Evolutionary conservation across 2,888 invertebrate species (phyloP).

Genomic region (Bembecia ichneumoniformis): DNA sequence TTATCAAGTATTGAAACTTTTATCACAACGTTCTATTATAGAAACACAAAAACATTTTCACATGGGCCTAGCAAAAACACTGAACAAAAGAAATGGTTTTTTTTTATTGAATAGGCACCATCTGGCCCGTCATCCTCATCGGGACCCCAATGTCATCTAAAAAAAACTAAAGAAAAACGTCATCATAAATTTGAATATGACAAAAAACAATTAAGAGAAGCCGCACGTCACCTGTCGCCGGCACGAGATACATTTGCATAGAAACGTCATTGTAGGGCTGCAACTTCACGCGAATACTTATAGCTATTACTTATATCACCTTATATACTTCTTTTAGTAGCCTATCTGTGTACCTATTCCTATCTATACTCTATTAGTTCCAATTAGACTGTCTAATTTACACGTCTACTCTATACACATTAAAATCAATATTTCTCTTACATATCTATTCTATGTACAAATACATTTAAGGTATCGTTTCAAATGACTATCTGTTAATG

Average conservation of each 20-base stretch:
- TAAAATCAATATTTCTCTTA: too few relatives aligned
- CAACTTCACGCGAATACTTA: not conserved
- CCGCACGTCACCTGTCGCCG: conserved; percentile 68
- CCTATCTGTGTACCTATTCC: too few relatives aligned
- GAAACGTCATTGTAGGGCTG: conserved; percentile 42
- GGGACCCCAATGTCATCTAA: conserved; percentile 24
- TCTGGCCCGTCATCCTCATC: conserved; percentile 67
- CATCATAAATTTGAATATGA: conserved; percentile 72
- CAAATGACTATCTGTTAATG: too few relatives aligned
- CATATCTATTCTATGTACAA: too few relatives aligned
- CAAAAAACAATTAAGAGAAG: conserved; percentile 67
- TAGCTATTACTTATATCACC: too few relatives aligned
- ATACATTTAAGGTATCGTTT: too few relatives aligned
- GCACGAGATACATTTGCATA: conserved; percentile 71
- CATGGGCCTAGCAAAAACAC: conserved; percentile 43
- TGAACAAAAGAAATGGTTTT: conserved; percentile 40
- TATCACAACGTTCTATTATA: not conserved
- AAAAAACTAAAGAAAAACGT: conserved; percentile 56
- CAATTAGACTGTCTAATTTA: too few relatives aligned
- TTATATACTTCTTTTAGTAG: too few relatives aligned
- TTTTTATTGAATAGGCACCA: conserved; percentile 45
- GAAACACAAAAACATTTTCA: not conserved
- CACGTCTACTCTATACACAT: too few relatives aligned
- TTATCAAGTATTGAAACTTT: not conserved
- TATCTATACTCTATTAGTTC: too few relatives aligned